A percentile compares a stretch with the other conserved stretches of the same genome.
Conservation (phyloP, 2,797 vertebrate species). For the Sebastes vulpes region DNA sequence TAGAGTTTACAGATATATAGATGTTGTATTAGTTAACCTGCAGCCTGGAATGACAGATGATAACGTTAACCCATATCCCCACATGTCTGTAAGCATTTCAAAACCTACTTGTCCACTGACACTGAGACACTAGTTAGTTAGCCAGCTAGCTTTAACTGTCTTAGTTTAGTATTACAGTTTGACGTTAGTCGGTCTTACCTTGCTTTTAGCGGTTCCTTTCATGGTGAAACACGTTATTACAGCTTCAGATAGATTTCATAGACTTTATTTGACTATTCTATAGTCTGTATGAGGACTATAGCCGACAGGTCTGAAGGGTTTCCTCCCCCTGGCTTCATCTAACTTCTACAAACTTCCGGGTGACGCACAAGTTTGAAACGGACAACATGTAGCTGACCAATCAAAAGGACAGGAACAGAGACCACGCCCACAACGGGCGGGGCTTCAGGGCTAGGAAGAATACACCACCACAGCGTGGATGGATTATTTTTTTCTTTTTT, state of each 20-base stretch:
- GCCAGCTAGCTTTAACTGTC: not conserved
- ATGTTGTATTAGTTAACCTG: not conserved
- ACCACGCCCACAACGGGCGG: not conserved
- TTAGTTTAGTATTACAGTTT: too few species aligned
- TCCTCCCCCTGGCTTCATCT: not conserved
- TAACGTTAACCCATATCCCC: too few species aligned
- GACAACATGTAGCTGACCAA: conserved; percentile 17
- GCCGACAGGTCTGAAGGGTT: not conserved
- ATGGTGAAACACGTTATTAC: not conserved
- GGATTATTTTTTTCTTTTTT: too few species aligned
- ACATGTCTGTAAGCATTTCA: not conserved
- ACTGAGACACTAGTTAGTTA: not conserved
- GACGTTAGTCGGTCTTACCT: conserved; percentile 25
- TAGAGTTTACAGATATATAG: not conserved
- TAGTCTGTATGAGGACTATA: not conserved
- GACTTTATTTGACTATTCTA: not conserved
- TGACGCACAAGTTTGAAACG: conserved; percentile 1
- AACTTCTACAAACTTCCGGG: conserved; percentile 5
- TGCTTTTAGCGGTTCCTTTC: conserved; percentile 42
- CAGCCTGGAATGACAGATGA: not conserved
- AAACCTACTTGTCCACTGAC: too few species aligned
- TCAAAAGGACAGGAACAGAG: not conserved
- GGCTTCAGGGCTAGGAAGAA: not conserved
- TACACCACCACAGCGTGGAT: too few species aligned
- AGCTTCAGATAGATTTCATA: not conserved